Evolutionary conservation across 2,797 vertebrate species (phyloP).

Genomic region (Poecile montanus): DNA sequence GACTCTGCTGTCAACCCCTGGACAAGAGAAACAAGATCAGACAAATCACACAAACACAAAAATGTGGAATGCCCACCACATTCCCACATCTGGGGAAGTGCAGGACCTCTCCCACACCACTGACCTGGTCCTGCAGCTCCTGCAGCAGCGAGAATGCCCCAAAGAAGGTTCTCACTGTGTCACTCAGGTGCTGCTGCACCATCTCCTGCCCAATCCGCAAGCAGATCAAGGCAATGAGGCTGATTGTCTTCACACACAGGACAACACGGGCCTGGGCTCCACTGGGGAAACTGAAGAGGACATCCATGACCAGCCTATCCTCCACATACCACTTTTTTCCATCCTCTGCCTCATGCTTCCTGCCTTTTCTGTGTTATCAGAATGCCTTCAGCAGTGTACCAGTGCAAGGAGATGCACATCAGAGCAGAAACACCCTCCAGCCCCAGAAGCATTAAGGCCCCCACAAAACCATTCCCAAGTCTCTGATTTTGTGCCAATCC

Average conservation of each 20-base stretch:
- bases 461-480: not conserved
- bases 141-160: conserved; percentile 88
- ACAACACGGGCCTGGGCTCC: conserved; percentile 92
- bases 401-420: not conserved
- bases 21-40: not conserved
- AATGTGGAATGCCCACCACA: not conserved
- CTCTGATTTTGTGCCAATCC: not conserved
- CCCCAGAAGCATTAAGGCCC: not conserved
- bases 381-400: not conserved
- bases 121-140: conserved; percentile 86
- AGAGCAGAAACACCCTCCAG: not conserved
- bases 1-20: conserved; percentile 66
- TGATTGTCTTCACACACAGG: conserved; percentile 93
- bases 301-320: not conserved
- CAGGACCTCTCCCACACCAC: not conserved
- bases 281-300: conserved; percentile 87
- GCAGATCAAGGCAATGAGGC: conserved; percentile 94
- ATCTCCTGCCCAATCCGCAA: conserved; percentile 96
- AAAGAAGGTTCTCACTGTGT: conserved; percentile 89
- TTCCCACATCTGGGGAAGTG: not conserved
- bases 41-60: not conserved
- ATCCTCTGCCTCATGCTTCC: not conserved
- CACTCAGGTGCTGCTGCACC: conserved; percentile 95
- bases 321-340: not conserved
- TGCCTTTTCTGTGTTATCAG: not conserved